Base-by-base conservation (phyloP, 2,113 vertebrate genomes). In the Aix galericulata region DNA sequence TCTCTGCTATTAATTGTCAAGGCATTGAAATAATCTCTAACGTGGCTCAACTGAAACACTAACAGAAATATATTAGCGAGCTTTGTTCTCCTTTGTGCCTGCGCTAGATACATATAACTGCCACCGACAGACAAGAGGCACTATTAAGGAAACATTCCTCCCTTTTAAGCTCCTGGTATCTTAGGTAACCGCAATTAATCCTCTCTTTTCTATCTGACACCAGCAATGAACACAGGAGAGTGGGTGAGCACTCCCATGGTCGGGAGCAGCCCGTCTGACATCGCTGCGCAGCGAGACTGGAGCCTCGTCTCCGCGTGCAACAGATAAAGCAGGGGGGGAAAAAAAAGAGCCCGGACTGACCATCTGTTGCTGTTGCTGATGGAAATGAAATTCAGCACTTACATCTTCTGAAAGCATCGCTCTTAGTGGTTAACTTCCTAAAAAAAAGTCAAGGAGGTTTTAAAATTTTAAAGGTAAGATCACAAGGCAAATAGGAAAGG, bases 41-140 rank as follows among this genome's bases (percentile, higher is more conserved):
- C 0, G 13, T 0, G 0, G 25, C 26, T 27, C 2, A 21, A 32
- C 26, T n/a, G 50, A 22, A 42, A 0, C 34, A 32, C 22, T 13
- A 60, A 17, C 23, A 55, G 75, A 52, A 79, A 76, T 18, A 8
- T 1, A 79, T 8, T 6, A 48, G 55, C 13, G 56, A 83, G 16
- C 10, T 17, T 7, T 46, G 50, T 18, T 82, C 60, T 48, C 81
- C 80, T 82, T 38, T 42, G 82, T 52, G 82, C n/a, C 66, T 21
- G 21, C 2, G 10, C 25, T 25, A 23, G 62, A 50, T 42, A 59
- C 62, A 27, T 11, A 1, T 9, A 78, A 58, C 40, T 4, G 11
- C 76, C 55, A 32, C 1, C 6, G 78, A 42, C 44, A 60, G 52
- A 38, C 13, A 23, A 72, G 79, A 73, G 42, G 59, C 44, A 8